A percentile compares a stretch with the other conserved stretches of the same genome.
Conservation (phyloP, 2,113 vertebrate genomes). For the Phalacrocorax brasilianus region DNA sequence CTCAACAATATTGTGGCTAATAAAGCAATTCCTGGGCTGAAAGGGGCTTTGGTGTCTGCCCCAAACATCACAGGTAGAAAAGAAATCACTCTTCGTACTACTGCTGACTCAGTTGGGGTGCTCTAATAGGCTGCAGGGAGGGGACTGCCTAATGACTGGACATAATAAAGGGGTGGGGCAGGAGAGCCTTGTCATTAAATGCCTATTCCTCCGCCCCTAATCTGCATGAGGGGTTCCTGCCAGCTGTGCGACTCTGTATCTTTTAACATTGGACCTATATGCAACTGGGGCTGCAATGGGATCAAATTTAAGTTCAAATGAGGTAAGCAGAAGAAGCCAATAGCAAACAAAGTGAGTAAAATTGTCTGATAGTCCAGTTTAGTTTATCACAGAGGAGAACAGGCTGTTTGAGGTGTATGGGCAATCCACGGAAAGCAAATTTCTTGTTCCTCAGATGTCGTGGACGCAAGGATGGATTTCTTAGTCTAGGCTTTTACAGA, state of each 20-base stretch:
- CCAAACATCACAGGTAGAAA: background rate
- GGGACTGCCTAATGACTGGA: conserved; percentile 22
- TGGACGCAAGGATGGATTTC: background rate
- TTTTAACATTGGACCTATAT: conserved; percentile 13
- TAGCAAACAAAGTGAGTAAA: background rate
- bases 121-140: conserved; percentile 50
- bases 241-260: fast-evolving
- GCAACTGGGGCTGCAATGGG: conserved; percentile 53
- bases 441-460: background rate
- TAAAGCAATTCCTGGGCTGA: background rate
- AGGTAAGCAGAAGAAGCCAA: conserved; percentile 39
- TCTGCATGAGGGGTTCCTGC: conserved; percentile 22
- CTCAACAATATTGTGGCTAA: background rate
- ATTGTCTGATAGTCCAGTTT: background rate
- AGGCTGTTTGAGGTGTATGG: background rate
- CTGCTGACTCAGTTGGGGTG: conserved; percentile 36
- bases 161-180: conserved; percentile 34
- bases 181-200: conserved; percentile 38
- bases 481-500: background rate
- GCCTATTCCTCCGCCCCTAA: conserved; percentile 20
- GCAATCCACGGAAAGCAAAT: fast-evolving
- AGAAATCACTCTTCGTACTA: background rate
- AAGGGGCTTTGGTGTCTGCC: background rate
- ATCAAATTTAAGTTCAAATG: conserved; percentile 65
- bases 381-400: background rate